Base-by-base conservation (phyloP, 2,113 vertebrate species). In the Elephantulus edwardii region DNA sequence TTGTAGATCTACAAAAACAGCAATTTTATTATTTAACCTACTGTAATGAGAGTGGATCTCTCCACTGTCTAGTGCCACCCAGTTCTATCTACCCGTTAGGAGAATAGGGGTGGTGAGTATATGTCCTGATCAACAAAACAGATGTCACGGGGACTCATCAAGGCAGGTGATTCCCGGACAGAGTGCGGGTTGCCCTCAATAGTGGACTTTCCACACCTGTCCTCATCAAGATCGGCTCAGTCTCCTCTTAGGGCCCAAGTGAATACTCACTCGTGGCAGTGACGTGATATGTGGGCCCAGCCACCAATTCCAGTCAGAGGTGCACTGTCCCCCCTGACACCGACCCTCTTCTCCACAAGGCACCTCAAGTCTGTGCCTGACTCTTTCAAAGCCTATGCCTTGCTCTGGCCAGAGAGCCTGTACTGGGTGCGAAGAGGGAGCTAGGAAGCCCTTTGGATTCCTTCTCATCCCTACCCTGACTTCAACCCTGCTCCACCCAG, bases 171-270 rank as follows among this genome's bases (percentile, higher is more conserved):
- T 54, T 54, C 33, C 76, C 3, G 2, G 4, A 60, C 50, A 30
- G 50, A 0, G 0, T 8, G 19, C 62, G 48, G 38, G n/a, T 50
- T 0, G 0, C 22, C 12, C 5, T 0, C 3, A 46, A 35, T 10
- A 26, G 71, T 19, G 44, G 30, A 5, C 9, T 35, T 24, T 35
- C 26, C 12, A 72, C 2, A 13, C 44, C 58, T 35, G 28, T 44
- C n/a, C 11, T 50, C 9, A 1, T 5, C 13, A 30, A 66, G 17
- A 52, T 17, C 9, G 6, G 33, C 42, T 52, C 28, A 24, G 44
- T 14, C 44, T 50, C 68, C 50, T 50, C 81, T 54, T 58, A 40
- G 46, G 13, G 22, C 17, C 11, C 20, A 26, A 10, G 42, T 2
- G 48, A 33, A 62, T 54, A 26, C 26, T 74, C 40, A 17, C 6